Conservation (phyloP, 2,113 vertebrate genomes). For the Fregetta grallaria region DNA sequence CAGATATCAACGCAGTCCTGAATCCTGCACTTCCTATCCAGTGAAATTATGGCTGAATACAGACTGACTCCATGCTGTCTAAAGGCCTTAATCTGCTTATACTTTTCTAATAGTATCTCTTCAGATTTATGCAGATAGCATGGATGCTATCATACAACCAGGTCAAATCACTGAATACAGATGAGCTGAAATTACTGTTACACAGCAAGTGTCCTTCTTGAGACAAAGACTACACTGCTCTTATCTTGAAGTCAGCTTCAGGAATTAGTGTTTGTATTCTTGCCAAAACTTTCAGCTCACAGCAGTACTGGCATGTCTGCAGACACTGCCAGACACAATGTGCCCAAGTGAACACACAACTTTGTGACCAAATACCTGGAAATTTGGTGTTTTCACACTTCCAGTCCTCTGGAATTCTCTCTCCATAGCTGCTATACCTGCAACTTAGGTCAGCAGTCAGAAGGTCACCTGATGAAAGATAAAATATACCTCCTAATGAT, state of each 20-base stretch:
- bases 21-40: not conserved
- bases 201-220: not conserved
- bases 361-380: slow-evolving; percentile 53
- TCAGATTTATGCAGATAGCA: not conserved
- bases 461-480: slow-evolving; percentile 56
- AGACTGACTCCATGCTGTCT: not conserved
- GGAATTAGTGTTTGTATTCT: not conserved
- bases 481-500: not conserved
- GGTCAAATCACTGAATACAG: not conserved
- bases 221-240: not conserved
- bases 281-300: not conserved
- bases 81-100: not conserved
- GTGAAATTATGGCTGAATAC: not conserved
- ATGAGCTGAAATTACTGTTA: not conserved
- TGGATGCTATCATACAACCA: not conserved
- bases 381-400: slow-evolving; percentile 46
- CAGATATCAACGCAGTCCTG: not conserved
- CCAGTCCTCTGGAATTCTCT: slow-evolving; percentile 42
- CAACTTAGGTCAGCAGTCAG: slow-evolving; percentile 21
- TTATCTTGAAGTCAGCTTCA: not conserved
- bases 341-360: not conserved
- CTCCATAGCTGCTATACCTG: slow-evolving; percentile 36
- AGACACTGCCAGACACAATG: not conserved
- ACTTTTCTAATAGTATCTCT: not conserved
- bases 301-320: not conserved